Evolutionary conservation across 2,113 vertebrate genomes (phyloP).

Genomic region (Psittacula cyanocephala): DNA sequence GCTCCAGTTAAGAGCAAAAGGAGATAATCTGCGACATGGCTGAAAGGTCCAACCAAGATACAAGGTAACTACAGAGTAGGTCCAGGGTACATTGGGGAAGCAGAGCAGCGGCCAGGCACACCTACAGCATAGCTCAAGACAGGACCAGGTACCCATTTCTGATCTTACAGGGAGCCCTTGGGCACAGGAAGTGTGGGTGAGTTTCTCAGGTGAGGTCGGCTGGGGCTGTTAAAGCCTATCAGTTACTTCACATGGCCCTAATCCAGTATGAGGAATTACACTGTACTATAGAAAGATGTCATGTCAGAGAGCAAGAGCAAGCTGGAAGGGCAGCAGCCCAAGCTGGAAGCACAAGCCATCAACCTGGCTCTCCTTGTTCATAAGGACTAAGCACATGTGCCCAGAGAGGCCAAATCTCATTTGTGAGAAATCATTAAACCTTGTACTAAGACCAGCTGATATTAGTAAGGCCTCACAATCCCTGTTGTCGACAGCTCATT

Average conservation of each 20-base stretch:
- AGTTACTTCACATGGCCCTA: not conserved
- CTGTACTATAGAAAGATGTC: not conserved
- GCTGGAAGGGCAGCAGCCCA: not conserved
- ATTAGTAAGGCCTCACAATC: slow-evolving; percentile 74
- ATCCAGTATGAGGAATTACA: not conserved
- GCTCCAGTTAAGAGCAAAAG: not conserved
- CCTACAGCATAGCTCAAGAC: not conserved
- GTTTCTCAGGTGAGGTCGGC: accelerated
- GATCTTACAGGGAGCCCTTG: not conserved
- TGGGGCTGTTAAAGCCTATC: not conserved
- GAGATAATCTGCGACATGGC: not conserved
- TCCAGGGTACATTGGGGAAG: not conserved
- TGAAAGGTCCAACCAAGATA: not conserved
- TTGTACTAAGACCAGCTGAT: slow-evolving; percentile 72
- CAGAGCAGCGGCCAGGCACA: not conserved
- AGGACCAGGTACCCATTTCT: not conserved
- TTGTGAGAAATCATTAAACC: slow-evolving; percentile 67
- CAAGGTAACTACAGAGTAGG: not conserved
- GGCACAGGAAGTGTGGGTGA: not conserved
- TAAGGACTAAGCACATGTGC: not conserved
- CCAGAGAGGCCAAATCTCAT: not conserved
- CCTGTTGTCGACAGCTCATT: slow-evolving; percentile 70
- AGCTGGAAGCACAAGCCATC: not conserved
- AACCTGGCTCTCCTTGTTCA: not conserved
- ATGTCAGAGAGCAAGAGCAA: not conserved